Evolutionary conservation across 2,888 invertebrate genomes (phyloP).

Genomic region (Eueremaeus valkanovi): DNA sequence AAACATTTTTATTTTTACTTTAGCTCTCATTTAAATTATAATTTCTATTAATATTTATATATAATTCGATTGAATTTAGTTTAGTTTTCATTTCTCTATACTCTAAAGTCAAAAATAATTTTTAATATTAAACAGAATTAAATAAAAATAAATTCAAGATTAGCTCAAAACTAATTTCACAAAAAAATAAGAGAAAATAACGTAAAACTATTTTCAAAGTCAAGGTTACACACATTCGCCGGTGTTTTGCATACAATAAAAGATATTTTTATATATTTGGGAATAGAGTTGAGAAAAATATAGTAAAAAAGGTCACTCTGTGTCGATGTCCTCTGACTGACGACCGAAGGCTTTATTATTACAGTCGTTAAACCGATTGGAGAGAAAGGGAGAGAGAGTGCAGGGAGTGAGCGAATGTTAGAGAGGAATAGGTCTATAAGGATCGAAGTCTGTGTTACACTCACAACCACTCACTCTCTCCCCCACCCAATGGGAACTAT

Average conservation of each 20-base stretch:
- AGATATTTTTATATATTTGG: not conserved
- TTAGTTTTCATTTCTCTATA: too few species aligned
- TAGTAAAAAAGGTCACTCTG: conserved; percentile 21
- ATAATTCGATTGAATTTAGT: too few species aligned
- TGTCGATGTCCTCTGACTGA: conserved; percentile 15
- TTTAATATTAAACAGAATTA: too few species aligned
- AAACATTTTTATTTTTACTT: too few species aligned
- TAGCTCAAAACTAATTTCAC: not conserved
- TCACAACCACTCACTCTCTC: not conserved
- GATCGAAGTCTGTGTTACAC: not conserved
- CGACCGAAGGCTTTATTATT: not conserved
- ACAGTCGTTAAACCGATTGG: conserved; percentile 16
- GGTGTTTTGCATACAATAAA: too few species aligned
- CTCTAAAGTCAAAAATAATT: too few species aligned
- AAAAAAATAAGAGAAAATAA: too few species aligned
- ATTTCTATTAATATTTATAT: too few species aligned
- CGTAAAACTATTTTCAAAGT: conserved; percentile 5
- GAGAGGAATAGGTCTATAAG: not conserved
- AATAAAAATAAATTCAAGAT: not conserved
- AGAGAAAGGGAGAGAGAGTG: conserved; percentile 16
- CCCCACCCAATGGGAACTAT: conserved; percentile 8
- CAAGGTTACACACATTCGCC: not conserved
- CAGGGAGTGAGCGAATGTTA: not conserved
- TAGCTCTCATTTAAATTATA: too few species aligned
- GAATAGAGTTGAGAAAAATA: not conserved